Evolutionary conservation across 1,140 invertebrate species (phyloP).

Genomic region (Anthonomus grandis): DNA sequence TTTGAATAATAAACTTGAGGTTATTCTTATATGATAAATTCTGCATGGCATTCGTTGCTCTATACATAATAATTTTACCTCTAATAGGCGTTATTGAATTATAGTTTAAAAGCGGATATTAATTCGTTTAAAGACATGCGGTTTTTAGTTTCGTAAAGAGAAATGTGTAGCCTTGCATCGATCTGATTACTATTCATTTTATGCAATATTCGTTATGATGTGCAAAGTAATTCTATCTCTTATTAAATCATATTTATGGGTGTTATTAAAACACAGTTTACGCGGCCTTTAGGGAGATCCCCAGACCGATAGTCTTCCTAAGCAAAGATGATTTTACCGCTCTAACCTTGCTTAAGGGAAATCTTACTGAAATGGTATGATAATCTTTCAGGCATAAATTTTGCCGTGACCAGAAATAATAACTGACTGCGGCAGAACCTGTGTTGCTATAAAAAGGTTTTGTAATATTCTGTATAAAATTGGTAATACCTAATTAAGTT

Average conservation of each 20-base stretch:
- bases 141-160: neutral
- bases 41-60: neutral
- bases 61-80: neutral
- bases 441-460: too few relatives aligned
- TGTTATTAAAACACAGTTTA: conserved; percentile 14
- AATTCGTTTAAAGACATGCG: neutral
- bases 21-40: neutral
- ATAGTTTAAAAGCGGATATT: neutral
- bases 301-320: too few relatives aligned
- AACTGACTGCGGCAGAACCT: too few relatives aligned
- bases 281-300: conserved; percentile 10
- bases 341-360: too few relatives aligned
- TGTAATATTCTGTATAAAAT: too few relatives aligned
- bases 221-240: conserved; percentile 23
- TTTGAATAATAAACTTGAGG: neutral
- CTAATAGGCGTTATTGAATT: neutral
- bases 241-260: conserved; percentile 22
- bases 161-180: neutral
- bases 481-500: too few relatives aligned
- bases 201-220: conserved; percentile 14
- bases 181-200: conserved; percentile 7
- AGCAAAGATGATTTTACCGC: too few relatives aligned
- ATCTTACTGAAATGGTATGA: too few relatives aligned
- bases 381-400: too few relatives aligned
- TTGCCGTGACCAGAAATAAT: too few relatives aligned